Base-by-base conservation (phyloP, 2,888 invertebrate genomes). In the Eupithecia centaureata region DNA sequence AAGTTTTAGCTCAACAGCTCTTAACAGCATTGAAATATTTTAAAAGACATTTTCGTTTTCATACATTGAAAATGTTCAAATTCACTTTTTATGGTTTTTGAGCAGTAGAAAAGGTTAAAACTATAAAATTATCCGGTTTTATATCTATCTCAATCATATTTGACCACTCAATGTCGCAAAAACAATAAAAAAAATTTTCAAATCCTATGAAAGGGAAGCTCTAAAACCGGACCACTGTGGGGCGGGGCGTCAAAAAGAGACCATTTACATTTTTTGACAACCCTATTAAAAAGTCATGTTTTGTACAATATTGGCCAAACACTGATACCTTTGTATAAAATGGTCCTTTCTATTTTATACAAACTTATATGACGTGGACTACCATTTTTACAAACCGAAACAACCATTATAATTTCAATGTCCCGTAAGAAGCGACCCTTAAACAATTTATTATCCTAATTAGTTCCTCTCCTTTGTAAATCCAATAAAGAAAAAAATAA, bases 381-480 rank as follows among this genome's bases (percentile, higher is more conserved):
- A 83, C 83, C 81, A 70, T 67, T 68, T 63, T 68, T 61, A 63
- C 32, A 63, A 61, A 32, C 42, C 12, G 18, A 47, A 59, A 30
- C 47, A 32, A 60, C 67, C 32, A 65, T 70, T 57, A 18, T 5
- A 13, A 32, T 57, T 12, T 22, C 32, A 33, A 57, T 18, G 32
- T 33, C 28, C 57, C 32, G 25, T 52, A 15, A 70, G 72, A 15
- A 70, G 72, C 71, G 70, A 73, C 66, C 66, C 78, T 77, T 78
- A 76, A 78, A 73, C 76, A 73, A 74, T 82, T 81, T 81, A 72
- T 60, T 33, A 60, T 65, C 73, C 71, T 86, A 86, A 90, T 89
- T 88, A 88, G 87, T 88, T 86, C 79, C 82, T 81, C 79, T 77
- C 74, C 72, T 78, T 82, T 85, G 83, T 83, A 15, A 30, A 33